phyloP scores from a whole-genome alignment of 2,113 vertebrate species.

The Corapipo altera region DNA sequence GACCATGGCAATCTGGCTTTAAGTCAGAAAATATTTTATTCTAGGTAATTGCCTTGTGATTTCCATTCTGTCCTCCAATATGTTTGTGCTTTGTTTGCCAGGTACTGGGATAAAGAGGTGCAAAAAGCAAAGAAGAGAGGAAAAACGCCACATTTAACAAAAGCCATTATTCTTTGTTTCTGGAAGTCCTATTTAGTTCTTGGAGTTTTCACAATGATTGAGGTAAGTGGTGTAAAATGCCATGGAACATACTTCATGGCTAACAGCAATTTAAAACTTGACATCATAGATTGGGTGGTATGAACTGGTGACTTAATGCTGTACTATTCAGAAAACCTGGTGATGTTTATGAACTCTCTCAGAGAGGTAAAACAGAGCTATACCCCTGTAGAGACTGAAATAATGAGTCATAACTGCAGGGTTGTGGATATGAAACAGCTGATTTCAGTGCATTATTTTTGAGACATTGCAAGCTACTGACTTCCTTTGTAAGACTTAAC shows the following conservation, averaged over 20 bases:
- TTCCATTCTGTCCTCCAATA: neutral
- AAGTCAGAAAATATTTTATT: neutral
- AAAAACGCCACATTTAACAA: slow-evolving; percentile 79
- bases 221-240: slow-evolving; percentile 75
- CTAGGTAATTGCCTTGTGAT: neutral
- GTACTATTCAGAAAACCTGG: neutral
- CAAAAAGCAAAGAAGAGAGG: slow-evolving; percentile 80
- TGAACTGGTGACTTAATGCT: neutral
- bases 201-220: slow-evolving; percentile 86
- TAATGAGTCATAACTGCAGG: neutral
- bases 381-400: neutral
- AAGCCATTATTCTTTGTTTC: slow-evolving; percentile 86
- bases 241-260: neutral
- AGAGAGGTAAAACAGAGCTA: neutral
- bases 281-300: neutral
- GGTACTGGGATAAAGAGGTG: slow-evolving; percentile 88
- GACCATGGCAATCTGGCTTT: neutral
- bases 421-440: neutral
- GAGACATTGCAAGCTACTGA: neutral
- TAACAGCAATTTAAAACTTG: neutral
- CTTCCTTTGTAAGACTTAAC: neutral
- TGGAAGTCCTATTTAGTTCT: slow-evolving; percentile 88
- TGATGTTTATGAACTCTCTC: neutral
- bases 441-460: neutral
- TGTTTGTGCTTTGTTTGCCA: slow-evolving; percentile 49